Evolutionary conservation across 2,113 vertebrate species (phyloP).

Genomic region (Ia io): DNA sequence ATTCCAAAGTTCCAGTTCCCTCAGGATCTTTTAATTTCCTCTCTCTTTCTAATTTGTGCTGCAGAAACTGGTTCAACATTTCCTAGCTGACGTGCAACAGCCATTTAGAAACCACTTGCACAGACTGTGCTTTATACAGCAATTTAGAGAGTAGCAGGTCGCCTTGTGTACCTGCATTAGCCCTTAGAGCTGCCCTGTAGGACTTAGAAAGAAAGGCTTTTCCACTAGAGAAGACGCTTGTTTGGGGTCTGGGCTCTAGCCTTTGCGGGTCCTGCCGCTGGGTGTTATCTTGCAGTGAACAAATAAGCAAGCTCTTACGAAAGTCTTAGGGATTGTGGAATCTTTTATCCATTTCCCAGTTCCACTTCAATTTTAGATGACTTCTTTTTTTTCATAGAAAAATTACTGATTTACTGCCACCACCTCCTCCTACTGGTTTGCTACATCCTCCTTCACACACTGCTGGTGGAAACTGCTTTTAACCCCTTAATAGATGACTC

Average conservation of each 20-base stretch:
- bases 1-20: not conserved
- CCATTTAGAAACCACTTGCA: not conserved
- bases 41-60: not conserved
- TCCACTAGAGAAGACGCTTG: not conserved
- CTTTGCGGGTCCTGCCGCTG: not conserved
- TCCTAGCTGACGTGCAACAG: not conserved
- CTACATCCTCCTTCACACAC: not conserved
- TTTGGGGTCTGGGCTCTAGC: not conserved
- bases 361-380: not conserved
- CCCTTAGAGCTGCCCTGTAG: not conserved
- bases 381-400: not conserved
- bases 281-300: not conserved
- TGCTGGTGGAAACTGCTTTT: not conserved
- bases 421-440: not conserved
- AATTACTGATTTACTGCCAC: not conserved
- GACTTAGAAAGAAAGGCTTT: not conserved
- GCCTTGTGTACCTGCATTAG: not conserved
- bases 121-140: not conserved
- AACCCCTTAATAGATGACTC: not conserved
- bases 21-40: not conserved
- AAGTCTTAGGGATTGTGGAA: not conserved
- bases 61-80: not conserved
- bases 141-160: not conserved
- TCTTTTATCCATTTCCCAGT: not conserved
- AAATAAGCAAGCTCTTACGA: not conserved